Evolutionary conservation across 2,797 vertebrate genomes (phyloP), one percentile per base, ranked within the genome.

Genomic region (Lepus townsendii): DNA sequence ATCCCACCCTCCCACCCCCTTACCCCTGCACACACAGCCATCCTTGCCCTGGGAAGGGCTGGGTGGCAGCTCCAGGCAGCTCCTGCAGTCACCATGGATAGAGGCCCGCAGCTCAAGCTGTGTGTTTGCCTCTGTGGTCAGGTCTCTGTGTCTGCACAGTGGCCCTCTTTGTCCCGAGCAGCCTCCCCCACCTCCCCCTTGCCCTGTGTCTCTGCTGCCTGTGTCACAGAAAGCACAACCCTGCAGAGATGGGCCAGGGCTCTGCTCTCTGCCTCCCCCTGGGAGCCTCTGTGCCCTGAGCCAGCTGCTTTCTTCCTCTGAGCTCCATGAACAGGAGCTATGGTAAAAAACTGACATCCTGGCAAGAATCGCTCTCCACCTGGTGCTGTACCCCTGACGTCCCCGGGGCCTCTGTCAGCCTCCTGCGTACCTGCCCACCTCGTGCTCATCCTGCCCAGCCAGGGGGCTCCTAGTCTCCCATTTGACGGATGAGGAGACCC

Each of bases 71-170:
- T 42, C 50, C 80, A 69, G 66, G 72, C 80, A 83, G 73, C 90
- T 57, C 57, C 71, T 50, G n/a, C n/a, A 63, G 60, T 78, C 66
- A 17, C 91, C 72, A 47, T 26, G 66, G 24, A 89, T 13, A 71
- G 35, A 62, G 62, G 62, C 82, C 32, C 5, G 32, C n/a, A 17
- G 54, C 90, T 91, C 87, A 35, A 66, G 22, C 87, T 68, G 42
- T 32, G 19, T n/a, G 17, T 84, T 27, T 71, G 85, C 83, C 82
- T 90, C 93, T 92, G 68, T 60, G 71, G 42, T 90, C 92, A 93
- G 30, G 78, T 60, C 96, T 96, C 96, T 96, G 96, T 96, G 92
- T 96, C 85, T 63, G 57, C 85, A 97, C 94, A 97, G 95, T 96
- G 92, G 90, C 78, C 35, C n/a, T 96, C 96, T 96, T 96, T 97